phyloP scores from a whole-genome alignment of 2,797 vertebrate species.

The Hapalemur alaotrensis region DNA sequence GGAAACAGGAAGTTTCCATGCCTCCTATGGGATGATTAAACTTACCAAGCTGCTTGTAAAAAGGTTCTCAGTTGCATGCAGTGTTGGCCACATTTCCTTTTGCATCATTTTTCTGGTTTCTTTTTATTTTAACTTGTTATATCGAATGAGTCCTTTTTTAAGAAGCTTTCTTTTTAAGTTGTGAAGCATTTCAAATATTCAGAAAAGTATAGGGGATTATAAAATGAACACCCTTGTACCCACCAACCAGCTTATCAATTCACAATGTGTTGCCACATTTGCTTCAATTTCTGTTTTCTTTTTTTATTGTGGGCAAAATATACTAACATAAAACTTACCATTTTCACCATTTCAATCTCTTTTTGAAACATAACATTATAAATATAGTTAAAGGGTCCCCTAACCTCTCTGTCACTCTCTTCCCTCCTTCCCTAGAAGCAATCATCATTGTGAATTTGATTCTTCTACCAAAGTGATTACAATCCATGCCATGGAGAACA shows the following conservation, averaged over 20 bases:
- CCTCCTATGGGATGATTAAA: neutral
- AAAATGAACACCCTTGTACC: neutral
- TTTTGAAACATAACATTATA: neutral
- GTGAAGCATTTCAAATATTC: neutral
- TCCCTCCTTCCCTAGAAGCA: neutral
- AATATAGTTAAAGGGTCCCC: neutral
- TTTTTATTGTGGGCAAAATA: neutral
- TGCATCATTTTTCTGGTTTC: neutral
- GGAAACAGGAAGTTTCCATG: neutral
- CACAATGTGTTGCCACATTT: neutral
- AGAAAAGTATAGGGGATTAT: neutral
- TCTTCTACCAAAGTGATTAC: neutral
- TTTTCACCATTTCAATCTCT: neutral
- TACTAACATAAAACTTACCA: neutral
- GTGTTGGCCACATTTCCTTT: neutral
- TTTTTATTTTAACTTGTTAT: slow-evolving; percentile 9
- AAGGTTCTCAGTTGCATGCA: neutral
- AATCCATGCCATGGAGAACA: neutral
- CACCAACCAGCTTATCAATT: neutral
- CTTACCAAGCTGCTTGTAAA: neutral
- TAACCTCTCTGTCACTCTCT: neutral
- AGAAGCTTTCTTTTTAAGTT: neutral
- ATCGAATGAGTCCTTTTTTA: neutral
- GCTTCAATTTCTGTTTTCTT: neutral
- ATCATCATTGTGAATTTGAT: neutral